A percentile compares a stretch with the other conserved stretches of the same genome.
These are phyloP conservation scores for Drosophila affinis DNA, from an alignment of 2,888 invertebrate genomes.

Conservation along the genomic window DNA sequence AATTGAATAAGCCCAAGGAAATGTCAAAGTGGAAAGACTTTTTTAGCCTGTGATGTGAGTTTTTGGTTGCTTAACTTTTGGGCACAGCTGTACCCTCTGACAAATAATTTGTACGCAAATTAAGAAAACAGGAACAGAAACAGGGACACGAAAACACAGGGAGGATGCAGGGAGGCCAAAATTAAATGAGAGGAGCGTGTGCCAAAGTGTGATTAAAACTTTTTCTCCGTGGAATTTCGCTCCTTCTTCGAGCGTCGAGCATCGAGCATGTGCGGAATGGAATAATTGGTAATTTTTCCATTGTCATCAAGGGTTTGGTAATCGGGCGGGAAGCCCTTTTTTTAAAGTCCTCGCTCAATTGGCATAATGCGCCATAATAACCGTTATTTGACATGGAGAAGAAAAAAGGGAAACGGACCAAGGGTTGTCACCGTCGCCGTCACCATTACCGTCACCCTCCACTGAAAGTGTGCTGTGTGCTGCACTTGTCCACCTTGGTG, in stretches of 20 bases:
- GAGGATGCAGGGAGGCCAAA: slow-evolving; percentile 43
- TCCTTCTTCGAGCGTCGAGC: slow-evolving; percentile 5
- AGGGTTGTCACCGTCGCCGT: slow-evolving; percentile 40
- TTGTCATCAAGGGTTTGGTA: slow-evolving; percentile 49
- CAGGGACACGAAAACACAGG: slow-evolving; percentile 13
- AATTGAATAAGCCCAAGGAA: slow-evolving; percentile 56
- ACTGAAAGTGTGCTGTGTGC: slow-evolving; percentile 3
- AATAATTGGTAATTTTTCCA: slow-evolving; percentile 47
- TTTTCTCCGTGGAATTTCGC: slow-evolving; percentile 48
- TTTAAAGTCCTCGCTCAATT: slow-evolving; percentile 70
- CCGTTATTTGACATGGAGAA: slow-evolving; percentile 50
- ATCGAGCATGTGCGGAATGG: slow-evolving; percentile 29
- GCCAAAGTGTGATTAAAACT: slow-evolving; percentile 78
- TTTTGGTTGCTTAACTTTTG: slow-evolving; percentile 63
- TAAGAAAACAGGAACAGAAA: slow-evolving; percentile 57
- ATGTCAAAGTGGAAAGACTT: slow-evolving; percentile 61
- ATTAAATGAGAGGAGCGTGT: slow-evolving; percentile 70
- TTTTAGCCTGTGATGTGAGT: slow-evolving; percentile 49
- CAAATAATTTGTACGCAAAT: slow-evolving; percentile 76
- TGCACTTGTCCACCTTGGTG: slow-evolving; percentile 54
- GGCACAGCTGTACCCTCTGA: slow-evolving; percentile 60
- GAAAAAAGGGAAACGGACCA: slow-evolving; percentile 32
- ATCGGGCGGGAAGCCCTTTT: slow-evolving; percentile 52
- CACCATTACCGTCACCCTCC: slow-evolving; percentile 10
- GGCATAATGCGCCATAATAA: slow-evolving; percentile 73